phyloP scores from a whole-genome alignment of 2,888 invertebrate genomes.

The Clunio marinus region DNA sequence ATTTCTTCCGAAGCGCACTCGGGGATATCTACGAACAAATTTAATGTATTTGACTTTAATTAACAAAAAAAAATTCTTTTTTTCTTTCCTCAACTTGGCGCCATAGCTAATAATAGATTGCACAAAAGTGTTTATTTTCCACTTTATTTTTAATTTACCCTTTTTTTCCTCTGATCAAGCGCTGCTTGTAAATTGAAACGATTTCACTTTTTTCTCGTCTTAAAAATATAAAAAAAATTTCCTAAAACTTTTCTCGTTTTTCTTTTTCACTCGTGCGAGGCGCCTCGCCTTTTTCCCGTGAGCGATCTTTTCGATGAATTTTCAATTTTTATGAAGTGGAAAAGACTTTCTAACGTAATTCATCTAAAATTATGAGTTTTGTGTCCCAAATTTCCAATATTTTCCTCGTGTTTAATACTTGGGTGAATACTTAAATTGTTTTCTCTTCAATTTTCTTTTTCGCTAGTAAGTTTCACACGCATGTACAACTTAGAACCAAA shows the following conservation, averaged over 20 bases:
- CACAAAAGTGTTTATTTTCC: slow-evolving; percentile 19
- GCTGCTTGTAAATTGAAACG: not conserved
- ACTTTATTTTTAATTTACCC: slow-evolving; percentile 29
- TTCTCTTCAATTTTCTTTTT: too few relatives aligned
- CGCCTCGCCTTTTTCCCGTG: not conserved
- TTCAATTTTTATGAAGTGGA: slow-evolving; percentile 23
- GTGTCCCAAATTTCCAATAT: not conserved
- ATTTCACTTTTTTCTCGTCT: not conserved
- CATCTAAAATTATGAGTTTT: not conserved
- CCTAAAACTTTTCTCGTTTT: not conserved
- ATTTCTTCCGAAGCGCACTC: not conserved
- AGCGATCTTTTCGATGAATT: slow-evolving; percentile 1
- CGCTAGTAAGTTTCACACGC: too few relatives aligned
- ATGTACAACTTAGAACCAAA: too few relatives aligned
- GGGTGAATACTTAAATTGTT: too few relatives aligned
- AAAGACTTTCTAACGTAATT: slow-evolving; percentile 20
- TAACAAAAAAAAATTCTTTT: too few relatives aligned
- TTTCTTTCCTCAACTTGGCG: slow-evolving; percentile 24
- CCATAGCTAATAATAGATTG: slow-evolving; percentile 32
- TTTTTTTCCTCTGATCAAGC: not conserved
- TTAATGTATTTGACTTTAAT: slow-evolving; percentile 34
- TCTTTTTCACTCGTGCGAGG: too few relatives aligned
- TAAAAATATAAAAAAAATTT: not conserved
- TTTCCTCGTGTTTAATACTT: too few relatives aligned
- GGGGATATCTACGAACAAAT: not conserved